Conservation (phyloP, 2,113 vertebrate species). For the Turnix velox region DNA sequence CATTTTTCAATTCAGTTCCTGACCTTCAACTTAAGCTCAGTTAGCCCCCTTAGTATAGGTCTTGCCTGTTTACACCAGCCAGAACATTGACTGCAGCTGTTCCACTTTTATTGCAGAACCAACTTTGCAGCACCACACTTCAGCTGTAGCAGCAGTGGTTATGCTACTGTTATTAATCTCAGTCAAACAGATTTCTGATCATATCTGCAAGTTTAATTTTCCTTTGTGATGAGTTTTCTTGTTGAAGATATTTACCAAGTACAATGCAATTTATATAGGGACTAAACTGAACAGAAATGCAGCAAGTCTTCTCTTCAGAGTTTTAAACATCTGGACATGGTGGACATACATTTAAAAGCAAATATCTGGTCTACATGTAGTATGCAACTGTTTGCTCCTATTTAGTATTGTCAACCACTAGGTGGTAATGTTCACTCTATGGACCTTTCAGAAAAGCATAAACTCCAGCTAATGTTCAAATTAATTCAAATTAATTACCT, state of each 20-base stretch:
- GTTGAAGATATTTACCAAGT: not conserved
- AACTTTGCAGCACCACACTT: not conserved
- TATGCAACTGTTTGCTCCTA: not conserved
- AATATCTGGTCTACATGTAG: not conserved
- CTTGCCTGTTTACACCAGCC: rapidly evolving
- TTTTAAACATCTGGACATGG: not conserved
- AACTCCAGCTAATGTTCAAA: not conserved
- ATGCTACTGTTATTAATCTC: not conserved
- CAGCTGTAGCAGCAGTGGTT: not conserved
- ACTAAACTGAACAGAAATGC: not conserved
- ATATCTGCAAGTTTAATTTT: not conserved
- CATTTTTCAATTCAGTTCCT: rapidly evolving
- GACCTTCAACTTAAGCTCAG: not conserved
- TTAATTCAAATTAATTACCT: not conserved
- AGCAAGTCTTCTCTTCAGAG: not conserved
- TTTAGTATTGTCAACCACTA: not conserved
- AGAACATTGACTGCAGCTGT: not conserved
- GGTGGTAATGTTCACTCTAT: conserved; percentile 44
- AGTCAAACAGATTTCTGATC: not conserved
- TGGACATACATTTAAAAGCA: not conserved
- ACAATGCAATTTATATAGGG: rapidly evolving
- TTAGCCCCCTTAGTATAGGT: not conserved
- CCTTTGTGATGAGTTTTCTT: not conserved
- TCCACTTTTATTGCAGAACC: not conserved
- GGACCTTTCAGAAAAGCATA: not conserved